phyloP scores from a whole-genome alignment of 2,113 vertebrate species.

The Myrmecophaga tridactyla region DNA sequence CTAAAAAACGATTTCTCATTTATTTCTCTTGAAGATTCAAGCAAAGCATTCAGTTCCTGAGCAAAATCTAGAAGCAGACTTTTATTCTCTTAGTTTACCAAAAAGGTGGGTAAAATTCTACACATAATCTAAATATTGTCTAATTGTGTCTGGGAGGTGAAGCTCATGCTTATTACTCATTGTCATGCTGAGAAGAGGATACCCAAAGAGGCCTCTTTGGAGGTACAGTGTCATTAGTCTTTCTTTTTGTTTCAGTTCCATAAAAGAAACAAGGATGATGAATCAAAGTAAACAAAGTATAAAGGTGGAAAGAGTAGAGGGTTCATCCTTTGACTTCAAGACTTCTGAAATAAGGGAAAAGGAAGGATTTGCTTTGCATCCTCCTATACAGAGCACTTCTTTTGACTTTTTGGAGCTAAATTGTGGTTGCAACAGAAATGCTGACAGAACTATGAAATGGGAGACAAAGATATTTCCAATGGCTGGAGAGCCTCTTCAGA shows the following conservation, averaged over 20 bases:
- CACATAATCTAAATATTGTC: not conserved
- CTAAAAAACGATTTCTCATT: slow-evolving; percentile 26
- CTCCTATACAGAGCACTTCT: slow-evolving; percentile 74
- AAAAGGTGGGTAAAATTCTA: slow-evolving; percentile 75
- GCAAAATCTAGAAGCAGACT: slow-evolving; percentile 58
- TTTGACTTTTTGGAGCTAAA: slow-evolving; percentile 73
- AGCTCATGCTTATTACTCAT: not conserved
- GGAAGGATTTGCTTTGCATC: not conserved
- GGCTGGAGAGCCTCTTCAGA: slow-evolving; percentile 69
- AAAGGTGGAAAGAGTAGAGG: not conserved
- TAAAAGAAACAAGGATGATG: slow-evolving; percentile 44
- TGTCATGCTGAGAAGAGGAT: not conserved
- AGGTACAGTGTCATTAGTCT: fast-evolving
- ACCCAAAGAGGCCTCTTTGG: not conserved
- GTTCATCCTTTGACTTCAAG: not conserved
- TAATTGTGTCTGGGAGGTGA: not conserved
- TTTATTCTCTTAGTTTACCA: slow-evolving; percentile 57
- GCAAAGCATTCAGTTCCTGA: slow-evolving; percentile 47
- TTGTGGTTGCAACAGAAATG: slow-evolving; percentile 25
- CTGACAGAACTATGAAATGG: not conserved
- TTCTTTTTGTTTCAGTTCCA: slow-evolving; percentile 71
- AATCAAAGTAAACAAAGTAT: not conserved
- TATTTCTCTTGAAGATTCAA: slow-evolving; percentile 73
- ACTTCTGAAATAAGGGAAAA: not conserved
- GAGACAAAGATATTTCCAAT: not conserved